A percentile compares a stretch with the other conserved stretches of the same genome.
These are phyloP conservation scores for Tichodroma muraria DNA, from an alignment of 2,113 vertebrate genomes.

Conservation along the genomic window DNA sequence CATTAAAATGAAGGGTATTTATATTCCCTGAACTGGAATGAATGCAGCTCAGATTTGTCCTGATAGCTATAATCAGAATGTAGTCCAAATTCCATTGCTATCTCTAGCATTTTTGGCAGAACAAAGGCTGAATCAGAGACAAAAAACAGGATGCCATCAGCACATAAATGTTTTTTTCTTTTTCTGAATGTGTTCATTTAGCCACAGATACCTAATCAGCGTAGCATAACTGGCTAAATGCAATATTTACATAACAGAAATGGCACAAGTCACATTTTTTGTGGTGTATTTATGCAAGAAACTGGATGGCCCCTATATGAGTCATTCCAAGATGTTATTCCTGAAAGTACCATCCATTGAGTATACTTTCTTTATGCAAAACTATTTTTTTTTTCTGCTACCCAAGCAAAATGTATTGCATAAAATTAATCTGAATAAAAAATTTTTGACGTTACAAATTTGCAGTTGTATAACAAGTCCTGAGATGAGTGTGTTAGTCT, in stretches of 20 bases:
- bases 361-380: background rate
- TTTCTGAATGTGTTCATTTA: background rate
- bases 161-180: background rate
- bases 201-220: background rate
- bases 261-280: background rate
- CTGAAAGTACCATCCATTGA: background rate
- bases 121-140: background rate
- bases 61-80: background rate
- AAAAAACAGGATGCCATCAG: background rate
- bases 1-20: background rate
- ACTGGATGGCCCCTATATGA: background rate
- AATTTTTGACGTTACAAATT: background rate
- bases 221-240: background rate
- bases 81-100: constrained; percentile 10
- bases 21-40: background rate
- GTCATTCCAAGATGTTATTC: background rate
- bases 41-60: background rate
- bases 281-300: background rate
- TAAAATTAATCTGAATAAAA: background rate
- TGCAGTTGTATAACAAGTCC: background rate
- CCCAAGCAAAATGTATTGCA: background rate
- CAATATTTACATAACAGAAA: background rate
- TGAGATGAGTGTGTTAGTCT: background rate
- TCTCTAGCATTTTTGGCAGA: constrained; percentile 26
- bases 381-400: background rate